phyloP scores from a whole-genome alignment of 1,140 invertebrate species.

The Caenorhabditis remanei region DNA sequence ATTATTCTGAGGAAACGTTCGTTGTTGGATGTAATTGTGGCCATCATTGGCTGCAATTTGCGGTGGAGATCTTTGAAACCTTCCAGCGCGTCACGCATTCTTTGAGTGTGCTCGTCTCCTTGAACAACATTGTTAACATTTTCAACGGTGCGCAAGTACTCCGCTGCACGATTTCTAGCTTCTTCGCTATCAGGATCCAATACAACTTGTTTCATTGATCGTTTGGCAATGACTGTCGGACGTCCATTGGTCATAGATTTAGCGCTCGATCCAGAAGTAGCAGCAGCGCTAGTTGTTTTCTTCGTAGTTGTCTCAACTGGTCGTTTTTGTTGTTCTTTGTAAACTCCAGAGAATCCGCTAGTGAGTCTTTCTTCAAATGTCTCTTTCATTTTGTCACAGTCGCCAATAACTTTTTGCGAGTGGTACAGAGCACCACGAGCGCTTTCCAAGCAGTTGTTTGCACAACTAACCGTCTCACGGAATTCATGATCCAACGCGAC shows the following conservation, averaged over 20 bases:
- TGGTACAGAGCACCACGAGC: neutral
- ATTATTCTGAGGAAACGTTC: neutral
- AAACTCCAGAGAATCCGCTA: neutral
- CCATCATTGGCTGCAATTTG: constrained; percentile 23
- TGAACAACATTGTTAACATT: neutral
- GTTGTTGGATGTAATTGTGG: neutral
- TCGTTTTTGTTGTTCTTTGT: constrained; percentile 8
- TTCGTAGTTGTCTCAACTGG: neutral
- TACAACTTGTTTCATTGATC: constrained; percentile 21
- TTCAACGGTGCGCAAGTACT: neutral
- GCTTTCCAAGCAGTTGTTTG: constrained; percentile 1
- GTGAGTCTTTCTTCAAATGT: neutral
- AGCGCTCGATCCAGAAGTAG: constrained; percentile 10
- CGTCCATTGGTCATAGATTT: neutral
- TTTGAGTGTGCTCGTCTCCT: neutral
- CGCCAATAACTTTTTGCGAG: neutral
- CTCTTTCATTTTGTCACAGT: neutral
- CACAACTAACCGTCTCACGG: constrained; percentile 27
- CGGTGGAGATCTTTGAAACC: constrained; percentile 27
- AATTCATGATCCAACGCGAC: constrained; percentile 37
- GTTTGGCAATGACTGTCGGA: constrained; percentile 29
- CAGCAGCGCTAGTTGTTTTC: constrained; percentile 12
- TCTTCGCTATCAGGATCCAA: neutral
- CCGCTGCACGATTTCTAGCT: neutral
- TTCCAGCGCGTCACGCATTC: constrained; percentile 45